A percentile compares a stretch with the other conserved stretches of the same genome.
These are phyloP conservation scores for Siniperca scherzeri DNA, from an alignment of 2,797 vertebrate genomes.

Conservation along the genomic window DNA sequence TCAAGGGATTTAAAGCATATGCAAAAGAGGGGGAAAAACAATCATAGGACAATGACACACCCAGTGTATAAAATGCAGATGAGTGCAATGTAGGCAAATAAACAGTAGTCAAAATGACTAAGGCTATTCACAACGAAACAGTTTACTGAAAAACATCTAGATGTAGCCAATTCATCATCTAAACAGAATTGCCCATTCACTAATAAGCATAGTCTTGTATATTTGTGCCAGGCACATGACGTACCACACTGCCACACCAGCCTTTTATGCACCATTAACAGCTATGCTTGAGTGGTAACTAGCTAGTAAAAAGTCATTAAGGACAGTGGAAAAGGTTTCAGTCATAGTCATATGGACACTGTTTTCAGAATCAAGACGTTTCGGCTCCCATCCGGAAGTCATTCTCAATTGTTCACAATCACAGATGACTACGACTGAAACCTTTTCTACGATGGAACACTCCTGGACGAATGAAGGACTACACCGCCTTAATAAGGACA, in stretches of 20 bases:
- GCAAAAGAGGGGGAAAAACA: background rate
- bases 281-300: background rate
- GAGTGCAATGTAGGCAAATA: background rate
- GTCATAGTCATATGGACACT: too few species aligned
- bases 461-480: too few species aligned
- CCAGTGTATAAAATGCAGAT: background rate
- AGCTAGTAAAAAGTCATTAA: background rate
- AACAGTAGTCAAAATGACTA: conserved; percentile 4
- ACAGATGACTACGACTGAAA: too few species aligned
- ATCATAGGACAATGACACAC: background rate
- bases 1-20: background rate
- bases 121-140: background rate
- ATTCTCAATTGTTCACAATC: too few species aligned
- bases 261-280: background rate
- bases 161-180: background rate
- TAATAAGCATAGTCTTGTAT: conserved; percentile 1
- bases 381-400: too few species aligned
- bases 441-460: too few species aligned
- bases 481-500: background rate
- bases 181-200: background rate
- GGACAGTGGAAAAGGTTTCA: background rate
- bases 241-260: background rate
- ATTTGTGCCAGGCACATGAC: conserved; percentile 28
- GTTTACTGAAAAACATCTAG: background rate
- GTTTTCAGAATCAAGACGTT: too few species aligned